phyloP scores from a whole-genome alignment of 2,888 invertebrate genomes.

The Scaptomyza parva region DNA sequence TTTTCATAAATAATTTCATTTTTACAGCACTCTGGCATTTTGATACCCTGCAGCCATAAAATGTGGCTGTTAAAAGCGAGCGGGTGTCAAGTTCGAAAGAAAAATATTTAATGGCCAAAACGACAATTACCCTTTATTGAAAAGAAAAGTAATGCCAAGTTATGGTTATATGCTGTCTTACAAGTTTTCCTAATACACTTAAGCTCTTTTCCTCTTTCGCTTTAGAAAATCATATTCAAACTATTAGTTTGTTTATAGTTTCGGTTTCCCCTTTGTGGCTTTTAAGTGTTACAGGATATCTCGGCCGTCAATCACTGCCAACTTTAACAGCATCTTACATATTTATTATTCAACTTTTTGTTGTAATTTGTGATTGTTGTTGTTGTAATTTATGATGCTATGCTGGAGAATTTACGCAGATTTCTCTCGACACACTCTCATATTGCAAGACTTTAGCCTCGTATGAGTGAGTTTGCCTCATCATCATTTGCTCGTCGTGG shows the following conservation, averaged over 20 bases:
- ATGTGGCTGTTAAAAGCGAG: not conserved
- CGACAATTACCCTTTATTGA: not conserved
- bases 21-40: slow-evolving; percentile 17
- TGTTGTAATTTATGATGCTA: slow-evolving; percentile 53
- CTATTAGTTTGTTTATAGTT: not conserved
- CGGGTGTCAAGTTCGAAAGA: not conserved
- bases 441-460: slow-evolving; percentile 45
- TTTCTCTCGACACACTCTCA: slow-evolving; percentile 46
- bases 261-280: not conserved
- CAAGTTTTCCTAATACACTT: too few species aligned
- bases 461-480: slow-evolving; percentile 60
- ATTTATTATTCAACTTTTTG: slow-evolving; percentile 42
- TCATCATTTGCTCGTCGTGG: slow-evolving; percentile 66
- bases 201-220: too few species aligned
- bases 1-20: slow-evolving; percentile 61
- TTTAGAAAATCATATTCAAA: not conserved
- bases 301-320: not conserved
- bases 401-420: slow-evolving; percentile 55
- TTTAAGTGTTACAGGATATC: slow-evolving; percentile 31
- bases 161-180: too few species aligned
- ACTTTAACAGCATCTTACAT: not conserved
- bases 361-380: slow-evolving; percentile 36
- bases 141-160: too few species aligned
- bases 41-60: slow-evolving; percentile 29
- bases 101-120: not conserved